phyloP scores from a whole-genome alignment of 2,113 vertebrate species.

The Sylvilagus bachmani region DNA sequence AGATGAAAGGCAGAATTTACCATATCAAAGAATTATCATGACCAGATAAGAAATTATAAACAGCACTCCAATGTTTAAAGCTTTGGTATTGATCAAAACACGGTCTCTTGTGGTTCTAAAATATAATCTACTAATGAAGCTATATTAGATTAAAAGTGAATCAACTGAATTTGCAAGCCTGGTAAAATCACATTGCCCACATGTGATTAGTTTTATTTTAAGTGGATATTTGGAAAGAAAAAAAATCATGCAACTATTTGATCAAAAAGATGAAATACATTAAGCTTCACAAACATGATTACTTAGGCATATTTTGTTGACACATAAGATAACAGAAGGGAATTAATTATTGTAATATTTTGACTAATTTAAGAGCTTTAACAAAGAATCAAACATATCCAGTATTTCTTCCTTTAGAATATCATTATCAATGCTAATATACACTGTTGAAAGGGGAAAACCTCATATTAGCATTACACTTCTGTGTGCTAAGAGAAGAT shows the following conservation, averaged over 20 bases:
- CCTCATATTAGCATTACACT: background rate
- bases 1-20: conserved; percentile 57
- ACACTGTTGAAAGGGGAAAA: background rate
- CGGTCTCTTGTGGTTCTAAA: conserved; percentile 18
- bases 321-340: background rate
- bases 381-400: background rate
- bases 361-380: conserved; percentile 40
- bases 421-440: conserved; percentile 9
- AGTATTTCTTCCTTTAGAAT: conserved; percentile 15
- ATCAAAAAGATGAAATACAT: conserved; percentile 43
- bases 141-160: conserved; percentile 51
- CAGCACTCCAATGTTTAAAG: conserved; percentile 14
- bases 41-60: conserved; percentile 58
- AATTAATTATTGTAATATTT: conserved; percentile 15
- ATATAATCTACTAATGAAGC: conserved; percentile 44
- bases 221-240: background rate
- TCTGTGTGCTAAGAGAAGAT: background rate
- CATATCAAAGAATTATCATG: conserved; percentile 50
- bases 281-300: conserved; percentile 50
- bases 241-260: background rate
- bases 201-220: conserved; percentile 7
- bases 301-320: conserved; percentile 49
- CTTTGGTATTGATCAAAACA: conserved; percentile 52
- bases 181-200: background rate
- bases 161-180: conserved; percentile 11